A percentile compares a stretch with the other conserved stretches of the same genome.
These are phyloP conservation scores for Ammodytes dubius DNA, from an alignment of 2,113 vertebrate species.

Conservation along the genomic window DNA sequence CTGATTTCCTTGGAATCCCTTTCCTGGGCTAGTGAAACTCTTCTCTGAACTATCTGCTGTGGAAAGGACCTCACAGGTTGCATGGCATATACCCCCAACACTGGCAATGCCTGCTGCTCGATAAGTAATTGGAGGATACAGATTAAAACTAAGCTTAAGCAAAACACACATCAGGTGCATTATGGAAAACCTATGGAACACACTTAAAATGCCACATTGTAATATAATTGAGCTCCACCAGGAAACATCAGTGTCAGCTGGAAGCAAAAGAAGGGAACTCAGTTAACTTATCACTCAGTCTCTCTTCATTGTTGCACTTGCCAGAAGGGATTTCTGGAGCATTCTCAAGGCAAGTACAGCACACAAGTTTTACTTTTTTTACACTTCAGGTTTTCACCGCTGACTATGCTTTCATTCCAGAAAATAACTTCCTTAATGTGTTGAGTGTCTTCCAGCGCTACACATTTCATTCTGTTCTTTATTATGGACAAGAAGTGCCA, in stretches of 20 bases:
- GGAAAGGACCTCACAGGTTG: constrained; percentile 47
- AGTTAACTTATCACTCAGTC: constrained; percentile 21
- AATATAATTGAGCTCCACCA: constrained; percentile 44
- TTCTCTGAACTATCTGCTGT: constrained; percentile 13
- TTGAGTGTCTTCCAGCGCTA: constrained; percentile 6
- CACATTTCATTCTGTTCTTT: constrained; percentile 36
- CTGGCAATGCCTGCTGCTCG: constrained; percentile 14
- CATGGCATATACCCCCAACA: constrained; percentile 31
- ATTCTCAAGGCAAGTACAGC: constrained; percentile 7
- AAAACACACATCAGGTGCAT: constrained; percentile 28
- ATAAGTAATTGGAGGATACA: constrained; percentile 49
- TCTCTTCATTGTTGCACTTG: constrained; percentile 18
- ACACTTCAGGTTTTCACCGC: neutral
- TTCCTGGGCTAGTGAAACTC: constrained; percentile 8
- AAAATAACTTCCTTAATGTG: constrained; percentile 31
- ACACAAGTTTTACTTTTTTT: constrained; percentile 32
- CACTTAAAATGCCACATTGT: constrained; percentile 9
- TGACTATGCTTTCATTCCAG: constrained; percentile 28
- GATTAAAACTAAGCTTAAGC: constrained; percentile 20
- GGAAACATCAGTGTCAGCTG: constrained; percentile 15
- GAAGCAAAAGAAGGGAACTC: constrained; percentile 18
- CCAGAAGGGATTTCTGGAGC: constrained; percentile 28
- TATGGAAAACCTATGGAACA: constrained; percentile 38
- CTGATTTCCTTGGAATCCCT: constrained; percentile 18
- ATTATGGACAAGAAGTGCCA: constrained; percentile 29